Conservation (phyloP, 2,113 vertebrate genomes). For the Laticauda laticaudata region DNA sequence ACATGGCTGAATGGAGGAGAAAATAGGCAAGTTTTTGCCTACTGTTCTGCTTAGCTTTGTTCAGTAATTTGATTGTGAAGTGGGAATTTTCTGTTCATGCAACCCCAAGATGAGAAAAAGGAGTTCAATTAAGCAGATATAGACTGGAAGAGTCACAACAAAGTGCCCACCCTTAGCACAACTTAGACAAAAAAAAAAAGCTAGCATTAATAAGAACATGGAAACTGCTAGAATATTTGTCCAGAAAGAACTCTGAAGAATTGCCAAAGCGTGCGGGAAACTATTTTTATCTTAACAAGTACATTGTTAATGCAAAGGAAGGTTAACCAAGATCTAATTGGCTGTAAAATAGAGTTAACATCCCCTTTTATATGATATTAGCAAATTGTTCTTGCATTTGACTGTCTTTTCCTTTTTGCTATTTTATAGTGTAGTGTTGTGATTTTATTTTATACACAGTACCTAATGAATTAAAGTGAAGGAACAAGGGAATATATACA, state of each 20-base stretch:
- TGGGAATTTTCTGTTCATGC: not conserved
- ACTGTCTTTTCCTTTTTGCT: not conserved
- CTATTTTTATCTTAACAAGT: not conserved
- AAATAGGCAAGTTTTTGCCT: not conserved
- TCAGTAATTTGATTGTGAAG: not conserved
- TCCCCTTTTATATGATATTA: not conserved
- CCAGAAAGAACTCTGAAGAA: not conserved
- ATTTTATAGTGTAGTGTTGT: not conserved
- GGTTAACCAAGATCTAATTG: not conserved
- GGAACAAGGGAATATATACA: not conserved
- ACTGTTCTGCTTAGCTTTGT: not conserved
- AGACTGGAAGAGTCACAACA: not conserved
- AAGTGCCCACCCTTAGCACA: not conserved
- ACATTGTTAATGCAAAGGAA: not conserved
- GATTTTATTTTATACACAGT: not conserved
- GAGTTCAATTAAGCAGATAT: not conserved
- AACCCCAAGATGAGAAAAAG: not conserved
- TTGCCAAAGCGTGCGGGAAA: not conserved
- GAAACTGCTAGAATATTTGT: not conserved
- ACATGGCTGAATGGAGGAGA: not conserved
- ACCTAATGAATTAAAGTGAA: not conserved
- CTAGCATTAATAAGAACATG: not conserved
- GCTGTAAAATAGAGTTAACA: not conserved
- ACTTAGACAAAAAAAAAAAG: not conserved
- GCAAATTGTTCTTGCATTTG: not conserved